phyloP scores from a whole-genome alignment of 2,888 invertebrate species.

The Endomychus coccineus region DNA sequence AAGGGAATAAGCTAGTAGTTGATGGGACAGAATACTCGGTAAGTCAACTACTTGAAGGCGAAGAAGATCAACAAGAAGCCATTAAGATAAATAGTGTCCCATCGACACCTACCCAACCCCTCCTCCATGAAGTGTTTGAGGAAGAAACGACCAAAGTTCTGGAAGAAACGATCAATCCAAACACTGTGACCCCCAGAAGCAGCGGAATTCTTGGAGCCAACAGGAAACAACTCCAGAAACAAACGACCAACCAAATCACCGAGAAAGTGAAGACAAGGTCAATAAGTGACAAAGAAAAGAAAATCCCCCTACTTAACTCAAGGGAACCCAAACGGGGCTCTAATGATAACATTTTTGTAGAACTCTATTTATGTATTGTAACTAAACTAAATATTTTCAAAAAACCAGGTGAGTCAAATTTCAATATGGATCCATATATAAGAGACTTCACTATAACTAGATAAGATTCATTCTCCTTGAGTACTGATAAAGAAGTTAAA shows the following conservation, averaged over 20 bases:
- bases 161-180: not conserved
- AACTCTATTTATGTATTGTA: too few species aligned
- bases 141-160: not conserved
- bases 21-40: not conserved
- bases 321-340: too few species aligned
- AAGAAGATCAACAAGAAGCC: not conserved
- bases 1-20: not conserved
- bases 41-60: not conserved
- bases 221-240: conserved; percentile 1
- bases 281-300: too few species aligned
- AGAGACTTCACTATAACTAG: not conserved
- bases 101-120: not conserved
- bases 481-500: too few species aligned
- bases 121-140: not conserved
- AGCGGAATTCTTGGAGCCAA: conserved; percentile 1
- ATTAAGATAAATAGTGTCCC: conserved; percentile 1
- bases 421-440: conserved; percentile 4
- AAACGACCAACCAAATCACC: conserved; percentile 3
- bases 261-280: conserved; percentile 3
- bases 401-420: too few species aligned
- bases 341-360: too few species aligned
- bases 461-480: not conserved
- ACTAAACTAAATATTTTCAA: too few species aligned
- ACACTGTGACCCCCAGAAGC: conserved; percentile 1
- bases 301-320: too few species aligned